These are phyloP conservation scores for Hemiscyllium ocellatum DNA, from an alignment of 2,113 vertebrate genomes.

Conservation along the genomic window DNA sequence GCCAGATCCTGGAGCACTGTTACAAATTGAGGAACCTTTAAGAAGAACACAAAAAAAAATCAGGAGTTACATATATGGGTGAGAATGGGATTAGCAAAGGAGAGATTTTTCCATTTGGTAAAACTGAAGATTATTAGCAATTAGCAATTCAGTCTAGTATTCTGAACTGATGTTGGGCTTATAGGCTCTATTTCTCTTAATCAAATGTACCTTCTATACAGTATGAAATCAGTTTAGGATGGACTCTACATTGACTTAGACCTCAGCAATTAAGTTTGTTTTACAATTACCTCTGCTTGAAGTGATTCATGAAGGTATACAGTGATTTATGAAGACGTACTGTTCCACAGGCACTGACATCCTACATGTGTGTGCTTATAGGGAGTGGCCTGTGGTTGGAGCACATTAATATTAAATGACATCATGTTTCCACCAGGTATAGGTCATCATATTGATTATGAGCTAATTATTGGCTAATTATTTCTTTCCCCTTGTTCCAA, in stretches of 20 bases:
- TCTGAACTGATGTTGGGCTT: not conserved
- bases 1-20: constrained; percentile 83
- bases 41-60: constrained; percentile 43
- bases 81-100: not conserved
- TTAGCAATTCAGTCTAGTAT: too few species aligned
- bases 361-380: not conserved
- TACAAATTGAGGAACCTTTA: constrained; percentile 82
- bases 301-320: not conserved
- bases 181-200: not conserved
- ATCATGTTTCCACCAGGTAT: not conserved
- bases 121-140: not conserved
- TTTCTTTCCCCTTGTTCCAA: not conserved
- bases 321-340: not conserved
- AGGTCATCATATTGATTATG: not conserved
- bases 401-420: not conserved
- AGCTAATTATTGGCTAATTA: not conserved
- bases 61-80: not conserved
- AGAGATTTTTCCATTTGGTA: not conserved
- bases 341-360: not conserved
- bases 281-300: not conserved
- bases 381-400: not conserved
- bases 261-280: not conserved
- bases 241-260: not conserved
- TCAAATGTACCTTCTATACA: not conserved
- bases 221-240: not conserved